Evolutionary conservation across 2,113 vertebrate species (phyloP).

Genomic region (Sphyrna mokarran): DNA sequence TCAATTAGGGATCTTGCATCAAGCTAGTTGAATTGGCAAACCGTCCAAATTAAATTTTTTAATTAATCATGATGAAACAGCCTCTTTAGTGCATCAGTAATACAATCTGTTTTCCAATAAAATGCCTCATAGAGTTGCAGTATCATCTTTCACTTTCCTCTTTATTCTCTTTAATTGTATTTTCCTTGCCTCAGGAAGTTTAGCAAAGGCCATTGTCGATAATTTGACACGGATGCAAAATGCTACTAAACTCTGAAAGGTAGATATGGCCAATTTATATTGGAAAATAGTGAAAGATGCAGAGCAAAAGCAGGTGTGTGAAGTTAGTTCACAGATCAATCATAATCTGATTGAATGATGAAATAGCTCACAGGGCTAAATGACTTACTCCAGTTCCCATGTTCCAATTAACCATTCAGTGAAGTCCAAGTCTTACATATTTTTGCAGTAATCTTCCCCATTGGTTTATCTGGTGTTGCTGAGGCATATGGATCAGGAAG

Average conservation of each 20-base stretch:
- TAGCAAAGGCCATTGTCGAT: neutral
- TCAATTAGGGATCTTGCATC: neutral
- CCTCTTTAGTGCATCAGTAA: neutral
- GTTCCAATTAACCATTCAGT: neutral
- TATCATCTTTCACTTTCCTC: neutral
- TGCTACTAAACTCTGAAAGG: neutral
- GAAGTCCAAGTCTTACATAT: neutral
- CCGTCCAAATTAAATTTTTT: neutral
- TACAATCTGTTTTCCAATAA: neutral
- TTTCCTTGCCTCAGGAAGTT: neutral
- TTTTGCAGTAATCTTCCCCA: neutral
- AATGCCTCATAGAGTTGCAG: neutral
- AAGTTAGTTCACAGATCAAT: neutral
- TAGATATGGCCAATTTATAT: neutral
- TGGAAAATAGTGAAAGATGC: neutral
- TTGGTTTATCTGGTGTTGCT: neutral
- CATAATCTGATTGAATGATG: neutral
- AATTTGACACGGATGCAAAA: neutral
- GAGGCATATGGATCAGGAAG: neutral
- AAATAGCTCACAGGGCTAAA: neutral
- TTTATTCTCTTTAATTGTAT: neutral
- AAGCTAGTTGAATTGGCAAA: neutral
- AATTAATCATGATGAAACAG: neutral
- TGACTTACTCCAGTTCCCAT: neutral
- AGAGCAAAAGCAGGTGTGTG: neutral